These are phyloP conservation scores for Urophycis tenuis DNA, from an alignment of 2,797 vertebrate species.

Conservation along the genomic window DNA sequence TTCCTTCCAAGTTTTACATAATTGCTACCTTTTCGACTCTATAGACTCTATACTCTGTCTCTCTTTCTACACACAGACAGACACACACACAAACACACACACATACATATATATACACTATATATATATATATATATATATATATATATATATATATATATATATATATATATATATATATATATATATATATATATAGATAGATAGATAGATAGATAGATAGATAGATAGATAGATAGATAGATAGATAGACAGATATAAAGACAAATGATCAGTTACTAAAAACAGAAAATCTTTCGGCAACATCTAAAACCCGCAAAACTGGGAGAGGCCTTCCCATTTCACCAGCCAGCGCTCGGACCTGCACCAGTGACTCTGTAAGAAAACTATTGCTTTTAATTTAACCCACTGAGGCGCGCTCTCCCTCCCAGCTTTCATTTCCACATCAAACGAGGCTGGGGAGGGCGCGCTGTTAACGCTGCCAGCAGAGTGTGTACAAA, in stretches of 20 bases:
- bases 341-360: constrained; percentile 21
- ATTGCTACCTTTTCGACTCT: no score
- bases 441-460: constrained; percentile 72
- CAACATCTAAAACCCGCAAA: constrained; percentile 3
- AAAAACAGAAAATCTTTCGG: background rate
- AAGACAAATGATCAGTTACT: background rate
- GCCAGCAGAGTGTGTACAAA: constrained; percentile 76
- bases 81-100: no score
- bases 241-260: background rate
- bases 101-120: no score
- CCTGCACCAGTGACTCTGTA: constrained; percentile 64
- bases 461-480: constrained; percentile 70
- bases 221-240: no score
- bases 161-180: no score
- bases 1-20: background rate
- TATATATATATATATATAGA: no score
- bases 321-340: background rate
- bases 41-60: no score
- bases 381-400: constrained; percentile 67
- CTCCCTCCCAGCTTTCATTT: constrained; percentile 68
- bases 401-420: constrained; percentile 67
- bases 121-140: no score
- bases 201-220: no score
- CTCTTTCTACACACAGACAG: no score
- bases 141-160: no score